Base-by-base conservation (phyloP, 1,140 invertebrate species). In the Gonioctena quinquepunctata region DNA sequence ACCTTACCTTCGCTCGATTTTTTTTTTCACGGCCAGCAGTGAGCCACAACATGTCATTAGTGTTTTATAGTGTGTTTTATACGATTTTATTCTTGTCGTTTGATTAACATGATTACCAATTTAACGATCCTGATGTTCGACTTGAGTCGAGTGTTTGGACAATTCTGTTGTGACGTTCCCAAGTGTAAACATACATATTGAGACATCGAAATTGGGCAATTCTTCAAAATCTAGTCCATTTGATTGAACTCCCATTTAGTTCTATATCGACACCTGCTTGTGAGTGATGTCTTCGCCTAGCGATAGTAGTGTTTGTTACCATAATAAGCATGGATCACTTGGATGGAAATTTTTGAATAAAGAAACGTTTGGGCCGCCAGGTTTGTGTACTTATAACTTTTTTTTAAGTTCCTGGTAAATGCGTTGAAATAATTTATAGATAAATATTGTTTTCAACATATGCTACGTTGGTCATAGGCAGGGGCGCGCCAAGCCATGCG, bases 331-430 rank as follows among this genome's bases (percentile, higher is more conserved):
- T 62, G 26, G 28, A 33, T 62, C 60, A 42, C 33, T 62, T 2
- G 60, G 60, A 18, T 62, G 60, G 60, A 62, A 28, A 33, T 62
- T 62, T 62, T 62, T 62, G 26, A 62, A 42, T n/a, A 62, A 62
- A 42, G 60, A 62, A 62, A 62, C 60, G 18, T 62, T 62, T 62
- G 60, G 60, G 13, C 60, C 56, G 8, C 25, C 60, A 42, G 60
- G 60, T 62, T 16, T 13, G 28, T 54, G 16, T 13, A n/a, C 16
- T 11, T n/a, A 42, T 42, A 42, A 3, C n/a, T n/a, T 42, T 42
- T n/a, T n/a, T n/a, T n/a, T n/a, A n/a, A n/a, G n/a, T n/a, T n/a
- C n/a, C n/a, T n/a, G n/a, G n/a, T n/a, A n/a, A n/a, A n/a, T n/a
- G n/a, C n/a, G n/a, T n/a, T n/a, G n/a, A n/a, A n/a, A n/a, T n/a